A percentile compares a stretch with the other conserved stretches of the same genome.
Conservation (phyloP, 2,888 invertebrate species). For the Latrodectus hesperus region DNA sequence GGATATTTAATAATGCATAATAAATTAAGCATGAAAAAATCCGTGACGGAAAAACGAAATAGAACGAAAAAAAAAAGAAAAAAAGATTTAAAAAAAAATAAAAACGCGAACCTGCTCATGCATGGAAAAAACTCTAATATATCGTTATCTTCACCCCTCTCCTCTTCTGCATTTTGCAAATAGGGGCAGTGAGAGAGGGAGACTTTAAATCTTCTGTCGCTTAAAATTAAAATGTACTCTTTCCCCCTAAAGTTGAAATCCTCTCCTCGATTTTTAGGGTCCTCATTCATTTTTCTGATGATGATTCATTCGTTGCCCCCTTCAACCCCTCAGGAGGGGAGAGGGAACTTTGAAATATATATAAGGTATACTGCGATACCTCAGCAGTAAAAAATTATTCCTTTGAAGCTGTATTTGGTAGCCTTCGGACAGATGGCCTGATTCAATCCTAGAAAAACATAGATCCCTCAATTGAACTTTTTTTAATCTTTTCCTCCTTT, state of each 20-base stretch:
- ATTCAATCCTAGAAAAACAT: conserved; percentile 26
- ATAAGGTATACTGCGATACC: conserved; percentile 43
- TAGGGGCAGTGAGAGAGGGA: conserved; percentile 23
- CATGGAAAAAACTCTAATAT: conserved; percentile 55
- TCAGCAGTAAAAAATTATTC: conserved; percentile 9
- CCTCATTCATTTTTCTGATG: conserved; percentile 65
- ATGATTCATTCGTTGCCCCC: conserved; percentile 58
- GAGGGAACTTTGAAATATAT: conserved; percentile 42
- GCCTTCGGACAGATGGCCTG: conserved; percentile 40
- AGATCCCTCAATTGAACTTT: conserved; percentile 11
- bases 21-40: conserved; percentile 62
- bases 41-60: conserved; percentile 56
- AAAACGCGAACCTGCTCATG: conserved; percentile 50
- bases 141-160: conserved; percentile 63
- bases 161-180: conserved; percentile 50
- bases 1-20: conserved; percentile 69
- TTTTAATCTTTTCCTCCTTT: not conserved
- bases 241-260: conserved; percentile 43
- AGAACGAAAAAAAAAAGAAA: conserved; percentile 23
- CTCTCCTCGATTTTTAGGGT: conserved; percentile 39
- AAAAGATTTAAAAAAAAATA: conserved; percentile 15
- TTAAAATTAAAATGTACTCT: conserved; percentile 63
- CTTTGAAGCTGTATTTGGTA: conserved; percentile 14
- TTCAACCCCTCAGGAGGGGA: conserved; percentile 14
- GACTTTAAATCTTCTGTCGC: conserved; percentile 64